A percentile compares a stretch with the other conserved stretches of the same genome.
These are phyloP conservation scores for Homarus gammarus DNA, from an alignment of 2,888 invertebrate species.

Conservation along the genomic window DNA sequence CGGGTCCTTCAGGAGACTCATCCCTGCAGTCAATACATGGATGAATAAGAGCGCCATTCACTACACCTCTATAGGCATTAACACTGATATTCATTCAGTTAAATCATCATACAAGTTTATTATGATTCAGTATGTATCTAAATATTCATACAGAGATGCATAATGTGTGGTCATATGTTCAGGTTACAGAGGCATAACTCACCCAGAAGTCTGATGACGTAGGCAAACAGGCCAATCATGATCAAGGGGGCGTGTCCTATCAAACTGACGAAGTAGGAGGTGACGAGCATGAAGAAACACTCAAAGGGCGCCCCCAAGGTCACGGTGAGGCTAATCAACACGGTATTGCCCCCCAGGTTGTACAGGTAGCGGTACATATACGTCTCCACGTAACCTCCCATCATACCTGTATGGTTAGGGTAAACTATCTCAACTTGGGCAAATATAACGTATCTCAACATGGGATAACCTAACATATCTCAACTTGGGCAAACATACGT, in stretches of 20 bases:
- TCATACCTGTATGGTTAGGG: slow-evolving; percentile 87
- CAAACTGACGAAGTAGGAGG: slow-evolving; percentile 7
- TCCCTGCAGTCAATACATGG: slow-evolving; percentile 32
- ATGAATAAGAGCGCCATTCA: too few relatives aligned
- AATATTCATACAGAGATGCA: background rate
- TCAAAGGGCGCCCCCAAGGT: slow-evolving; percentile 84
- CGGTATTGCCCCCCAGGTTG: slow-evolving; percentile 86
- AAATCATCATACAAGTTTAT: too few relatives aligned
- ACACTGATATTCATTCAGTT: too few relatives aligned
- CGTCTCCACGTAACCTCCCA: slow-evolving; percentile 91
- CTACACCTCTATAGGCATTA: background rate
- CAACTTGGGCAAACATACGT: too few relatives aligned
- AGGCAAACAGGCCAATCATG: slow-evolving; percentile 46
- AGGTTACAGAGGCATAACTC: too few relatives aligned
- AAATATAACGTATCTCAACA: too few relatives aligned
- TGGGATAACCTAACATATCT: too few relatives aligned
- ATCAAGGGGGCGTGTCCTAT: slow-evolving; percentile 51
- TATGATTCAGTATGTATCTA: too few relatives aligned
- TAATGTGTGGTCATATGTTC: too few relatives aligned
- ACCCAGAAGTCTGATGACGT: slow-evolving; percentile 56
- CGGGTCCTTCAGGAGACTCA: slow-evolving; percentile 54
- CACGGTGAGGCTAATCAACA: slow-evolving; percentile 89
- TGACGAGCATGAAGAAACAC: slow-evolving; percentile 25
- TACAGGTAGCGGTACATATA: slow-evolving; percentile 89
- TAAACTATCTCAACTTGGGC: too few relatives aligned